A percentile compares a stretch with the other conserved stretches of the same genome.
phyloP scores from a whole-genome alignment of 1,140 invertebrate species.

The Drosophila novamexicana region DNA sequence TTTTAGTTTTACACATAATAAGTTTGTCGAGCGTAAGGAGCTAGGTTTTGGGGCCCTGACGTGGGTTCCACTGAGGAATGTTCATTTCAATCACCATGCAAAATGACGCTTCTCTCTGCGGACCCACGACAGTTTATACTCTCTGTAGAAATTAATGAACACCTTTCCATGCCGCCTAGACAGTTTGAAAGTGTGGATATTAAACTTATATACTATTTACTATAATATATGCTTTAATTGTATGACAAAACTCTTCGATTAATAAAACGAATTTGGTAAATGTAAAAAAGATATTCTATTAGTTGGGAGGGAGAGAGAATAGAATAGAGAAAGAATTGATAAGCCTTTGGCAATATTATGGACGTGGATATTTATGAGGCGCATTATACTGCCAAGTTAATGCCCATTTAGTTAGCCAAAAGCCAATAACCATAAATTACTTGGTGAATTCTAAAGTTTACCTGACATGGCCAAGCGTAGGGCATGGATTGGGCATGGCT shows the following conservation, averaged over 20 bases:
- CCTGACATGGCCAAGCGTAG: background rate
- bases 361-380: too few relatives aligned
- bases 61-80: conserved; percentile 77
- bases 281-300: background rate
- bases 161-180: conserved; percentile 25
- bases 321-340: too few relatives aligned
- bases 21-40: background rate
- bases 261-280: conserved; percentile 74
- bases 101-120: conserved; percentile 79
- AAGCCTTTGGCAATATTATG: too few relatives aligned
- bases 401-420: conserved; percentile 32
- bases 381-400: background rate
- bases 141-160: conserved; percentile 37
- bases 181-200: conserved; percentile 51
- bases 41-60: conserved; percentile 6
- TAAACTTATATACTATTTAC: conserved; percentile 39
- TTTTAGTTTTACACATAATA: conserved; percentile 22
- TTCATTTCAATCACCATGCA: conserved; percentile 51
- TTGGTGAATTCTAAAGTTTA: background rate
- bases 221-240: conserved; percentile 76
- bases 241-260: conserved; percentile 76
- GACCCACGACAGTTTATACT: conserved; percentile 38
- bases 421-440: conserved; percentile 70
- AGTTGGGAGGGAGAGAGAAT: too few relatives aligned
- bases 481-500: conserved; percentile 1